A percentile compares a stretch with the other conserved stretches of the same genome.
Evolutionary conservation across 2,797 vertebrate genomes (phyloP).

Genomic region (Anguilla marmorata): DNA sequence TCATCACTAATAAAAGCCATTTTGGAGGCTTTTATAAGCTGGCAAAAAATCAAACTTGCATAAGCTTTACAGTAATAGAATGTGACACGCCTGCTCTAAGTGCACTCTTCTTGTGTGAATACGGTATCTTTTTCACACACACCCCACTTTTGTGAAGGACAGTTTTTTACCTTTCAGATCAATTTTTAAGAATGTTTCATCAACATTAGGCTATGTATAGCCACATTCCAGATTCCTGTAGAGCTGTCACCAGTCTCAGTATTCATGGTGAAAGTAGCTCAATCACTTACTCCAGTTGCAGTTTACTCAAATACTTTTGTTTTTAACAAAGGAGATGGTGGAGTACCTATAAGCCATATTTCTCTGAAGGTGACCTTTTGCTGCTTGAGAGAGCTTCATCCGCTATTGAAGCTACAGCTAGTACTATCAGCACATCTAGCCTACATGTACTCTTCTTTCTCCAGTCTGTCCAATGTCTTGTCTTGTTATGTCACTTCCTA

Average conservation of each 20-base stretch:
- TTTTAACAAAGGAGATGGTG: neutral
- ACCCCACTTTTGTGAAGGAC: neutral
- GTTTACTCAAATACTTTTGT: neutral
- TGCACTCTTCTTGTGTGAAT: neutral
- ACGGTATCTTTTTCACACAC: neutral
- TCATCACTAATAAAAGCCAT: neutral
- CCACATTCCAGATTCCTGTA: neutral
- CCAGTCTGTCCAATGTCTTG: neutral
- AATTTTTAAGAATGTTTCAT: neutral
- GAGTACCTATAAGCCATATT: neutral
- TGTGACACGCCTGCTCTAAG: neutral
- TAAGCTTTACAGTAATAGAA: neutral
- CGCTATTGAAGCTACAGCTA: neutral
- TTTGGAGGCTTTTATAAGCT: neutral
- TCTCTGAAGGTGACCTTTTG: neutral
- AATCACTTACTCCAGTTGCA: neutral
- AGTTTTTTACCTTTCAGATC: neutral
- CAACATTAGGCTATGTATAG: neutral
- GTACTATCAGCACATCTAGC: neutral
- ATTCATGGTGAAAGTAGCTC: neutral
- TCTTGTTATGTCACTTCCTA: neutral
- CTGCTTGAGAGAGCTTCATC: neutral
- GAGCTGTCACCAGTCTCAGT: neutral
- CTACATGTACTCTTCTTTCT: neutral
- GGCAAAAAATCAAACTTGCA: neutral